Evolutionary conservation across 2,888 invertebrate species (phyloP).

Genomic region (Eulithis prunata): DNA sequence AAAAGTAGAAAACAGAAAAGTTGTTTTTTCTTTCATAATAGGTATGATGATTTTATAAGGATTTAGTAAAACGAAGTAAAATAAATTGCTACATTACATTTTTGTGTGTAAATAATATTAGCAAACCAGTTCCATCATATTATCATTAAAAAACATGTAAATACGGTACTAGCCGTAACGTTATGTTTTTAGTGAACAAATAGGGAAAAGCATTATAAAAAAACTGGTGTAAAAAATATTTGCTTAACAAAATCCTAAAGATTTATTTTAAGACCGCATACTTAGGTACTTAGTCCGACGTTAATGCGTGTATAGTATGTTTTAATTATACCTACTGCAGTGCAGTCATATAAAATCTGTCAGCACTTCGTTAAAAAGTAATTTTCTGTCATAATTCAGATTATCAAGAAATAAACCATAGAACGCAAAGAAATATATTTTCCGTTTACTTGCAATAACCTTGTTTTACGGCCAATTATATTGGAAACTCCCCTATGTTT

Average conservation of each 20-base stretch:
- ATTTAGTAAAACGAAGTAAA: not conserved
- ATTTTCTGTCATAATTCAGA: conserved; percentile 24
- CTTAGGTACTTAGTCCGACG: not conserved
- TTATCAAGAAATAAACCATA: conserved; percentile 19
- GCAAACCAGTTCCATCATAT: too few relatives aligned
- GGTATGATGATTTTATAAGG: not conserved
- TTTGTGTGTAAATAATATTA: too few relatives aligned
- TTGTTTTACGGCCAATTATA: conserved; percentile 45
- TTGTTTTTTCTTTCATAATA: too few relatives aligned
- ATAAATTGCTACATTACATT: too few relatives aligned
- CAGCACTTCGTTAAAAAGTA: conserved; percentile 29
- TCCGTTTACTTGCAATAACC: conserved; percentile 27
- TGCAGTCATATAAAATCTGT: conserved; percentile 18
- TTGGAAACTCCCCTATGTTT: conserved; percentile 38
- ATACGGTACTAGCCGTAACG: too few relatives aligned
- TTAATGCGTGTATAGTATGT: not conserved
- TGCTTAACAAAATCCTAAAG: not conserved
- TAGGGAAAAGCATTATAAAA: too few relatives aligned
- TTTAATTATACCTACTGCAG: conserved; percentile 17
- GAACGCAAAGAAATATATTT: conserved; percentile 16
- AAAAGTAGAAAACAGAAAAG: too few relatives aligned
- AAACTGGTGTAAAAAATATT: not conserved
- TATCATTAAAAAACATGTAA: too few relatives aligned
- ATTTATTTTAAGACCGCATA: conserved; percentile 18
- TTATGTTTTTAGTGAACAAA: too few relatives aligned